These are phyloP conservation scores for Chionodraco myersi DNA, from an alignment of 2,113 vertebrate genomes.

Conservation along the genomic window DNA sequence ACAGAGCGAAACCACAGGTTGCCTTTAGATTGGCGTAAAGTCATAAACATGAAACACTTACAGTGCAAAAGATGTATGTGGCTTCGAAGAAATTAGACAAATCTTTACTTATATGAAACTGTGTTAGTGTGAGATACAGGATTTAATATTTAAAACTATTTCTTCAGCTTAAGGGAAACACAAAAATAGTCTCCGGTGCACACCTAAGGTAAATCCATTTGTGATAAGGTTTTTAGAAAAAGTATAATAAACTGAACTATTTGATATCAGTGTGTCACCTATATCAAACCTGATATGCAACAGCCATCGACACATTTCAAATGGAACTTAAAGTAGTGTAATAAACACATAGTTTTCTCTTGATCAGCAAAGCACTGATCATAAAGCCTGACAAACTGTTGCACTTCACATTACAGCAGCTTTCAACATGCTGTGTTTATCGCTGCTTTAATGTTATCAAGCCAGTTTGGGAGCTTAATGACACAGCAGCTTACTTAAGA, in stretches of 20 bases:
- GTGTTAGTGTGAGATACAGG: too few species aligned
- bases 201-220: neutral
- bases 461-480: conserved; percentile 13
- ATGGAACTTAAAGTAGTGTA: neutral
- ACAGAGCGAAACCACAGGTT: too few species aligned
- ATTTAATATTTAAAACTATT: neutral
- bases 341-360: conserved; percentile 12
- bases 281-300: neutral
- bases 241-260: neutral
- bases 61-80: too few species aligned
- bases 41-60: too few species aligned
- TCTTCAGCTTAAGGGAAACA: neutral
- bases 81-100: neutral
- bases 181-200: too few species aligned
- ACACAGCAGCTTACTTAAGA: conserved; percentile 7
- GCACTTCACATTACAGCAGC: conserved; percentile 24
- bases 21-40: too few species aligned
- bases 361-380: conserved; percentile 29
- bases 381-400: conserved; percentile 25
- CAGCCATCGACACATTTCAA: neutral
- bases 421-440: conserved; percentile 7
- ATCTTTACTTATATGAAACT: neutral
- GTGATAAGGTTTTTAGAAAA: neutral
- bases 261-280: neutral
- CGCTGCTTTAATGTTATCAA: conserved; percentile 12